Evolutionary conservation across 2,797 vertebrate genomes (phyloP), one percentile per base, ranked within the genome.

Genomic region (Tinamus major): DNA sequence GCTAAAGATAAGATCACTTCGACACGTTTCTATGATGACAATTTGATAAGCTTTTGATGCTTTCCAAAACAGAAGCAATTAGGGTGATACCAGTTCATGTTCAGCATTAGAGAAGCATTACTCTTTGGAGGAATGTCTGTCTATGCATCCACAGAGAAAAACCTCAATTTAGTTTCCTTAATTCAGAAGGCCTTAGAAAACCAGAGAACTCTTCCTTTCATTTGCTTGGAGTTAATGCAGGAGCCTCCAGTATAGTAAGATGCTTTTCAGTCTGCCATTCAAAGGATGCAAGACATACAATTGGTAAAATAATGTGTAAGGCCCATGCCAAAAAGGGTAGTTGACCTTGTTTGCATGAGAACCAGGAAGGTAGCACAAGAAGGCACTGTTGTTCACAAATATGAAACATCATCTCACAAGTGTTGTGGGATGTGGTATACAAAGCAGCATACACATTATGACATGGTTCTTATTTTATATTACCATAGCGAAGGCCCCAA

Each of bases 321-420:
- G 69, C 19, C 3, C 15, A 8, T 12, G 48, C 10, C 26, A 0
- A 0, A 39, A 70, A 74, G 2, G 6, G 3, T 35, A 13, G 26
- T 8, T 70, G 37, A 23, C 20, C 5, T 65, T 31, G 8, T 9
- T 61, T 79, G 44, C 13, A 12, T 5, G 27, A 46, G 37, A 35
- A 29, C n/a, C 19, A 13, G 64, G 21, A 62, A 82, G 3, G 6
- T 12, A 41, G 1, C 21, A 58, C 18, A 49, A 26, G 46, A 46
- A 65, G 3, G 11, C 6, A 41, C 19, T 71, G 11, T 10, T 5
- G 3, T 9, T 10, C 37, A 44, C 5, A 20, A 44, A n/a, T 44
- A 61, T 1, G 0, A 2, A 29, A 7, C 12, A 56, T 44, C 31
- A 27, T 21, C 26, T 49, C 41, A 1, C 8, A 56, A 48, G 21